phyloP scores from a whole-genome alignment of 1,140 invertebrate genomes.

The Hylyphantes graminicola region DNA sequence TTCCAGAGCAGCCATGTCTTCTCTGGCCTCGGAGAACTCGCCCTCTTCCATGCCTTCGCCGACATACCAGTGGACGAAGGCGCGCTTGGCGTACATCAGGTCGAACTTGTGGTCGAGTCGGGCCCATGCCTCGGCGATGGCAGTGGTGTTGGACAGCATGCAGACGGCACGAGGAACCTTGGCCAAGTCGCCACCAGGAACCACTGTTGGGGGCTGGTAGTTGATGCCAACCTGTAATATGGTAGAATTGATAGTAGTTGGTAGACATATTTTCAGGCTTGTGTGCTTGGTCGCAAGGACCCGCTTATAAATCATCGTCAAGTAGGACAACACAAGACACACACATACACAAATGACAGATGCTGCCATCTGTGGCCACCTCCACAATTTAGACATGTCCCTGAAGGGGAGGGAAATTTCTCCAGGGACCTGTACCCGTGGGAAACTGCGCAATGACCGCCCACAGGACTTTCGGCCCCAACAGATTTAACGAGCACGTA shows the following conservation, averaged over 20 bases:
- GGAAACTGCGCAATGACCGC: too few species aligned
- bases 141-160: constrained; percentile 82
- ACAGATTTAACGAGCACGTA: too few species aligned
- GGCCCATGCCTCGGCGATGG: constrained; percentile 80
- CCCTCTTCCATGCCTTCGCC: constrained; percentile 76
- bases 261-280: too few species aligned
- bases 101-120: constrained; percentile 74
- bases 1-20: constrained; percentile 81
- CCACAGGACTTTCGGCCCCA: too few species aligned
- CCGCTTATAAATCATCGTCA: too few species aligned
- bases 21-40: constrained; percentile 70
- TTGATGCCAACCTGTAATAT: constrained; percentile 72
- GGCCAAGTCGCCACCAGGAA: constrained; percentile 86
- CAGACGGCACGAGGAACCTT: constrained; percentile 84
- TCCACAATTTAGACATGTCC: too few species aligned
- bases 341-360: too few species aligned
- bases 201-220: constrained; percentile 86
- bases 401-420: too few species aligned
- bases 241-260: not conserved
- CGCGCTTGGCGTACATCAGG: constrained; percentile 79
- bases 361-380: too few species aligned
- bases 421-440: too few species aligned
- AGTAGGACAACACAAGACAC: too few species aligned
- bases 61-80: constrained; percentile 76
- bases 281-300: too few species aligned